Evolutionary conservation across 2,797 vertebrate genomes (phyloP).

Genomic region (Xiphorhynchus erythropygius): DNA sequence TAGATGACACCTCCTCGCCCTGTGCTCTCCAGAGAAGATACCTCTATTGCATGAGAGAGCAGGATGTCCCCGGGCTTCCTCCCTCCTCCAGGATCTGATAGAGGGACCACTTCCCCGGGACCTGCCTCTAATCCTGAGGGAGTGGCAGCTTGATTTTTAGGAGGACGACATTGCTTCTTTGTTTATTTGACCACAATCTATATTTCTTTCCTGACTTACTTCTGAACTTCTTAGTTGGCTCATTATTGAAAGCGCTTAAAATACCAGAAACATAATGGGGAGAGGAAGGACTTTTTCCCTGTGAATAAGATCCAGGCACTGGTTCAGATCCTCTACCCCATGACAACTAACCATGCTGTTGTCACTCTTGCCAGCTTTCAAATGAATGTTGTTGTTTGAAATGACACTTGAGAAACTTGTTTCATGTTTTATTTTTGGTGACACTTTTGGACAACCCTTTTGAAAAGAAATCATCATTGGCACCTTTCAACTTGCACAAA

Average conservation of each 20-base stretch:
- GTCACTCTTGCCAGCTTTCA: conserved; percentile 13
- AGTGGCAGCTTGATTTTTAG: neutral
- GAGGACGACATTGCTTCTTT: neutral
- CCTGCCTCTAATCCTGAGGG: neutral
- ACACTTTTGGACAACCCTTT: conserved; percentile 38
- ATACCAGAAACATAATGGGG: neutral
- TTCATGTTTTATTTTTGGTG: conserved; percentile 55
- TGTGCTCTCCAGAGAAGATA: neutral
- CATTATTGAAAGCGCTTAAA: neutral
- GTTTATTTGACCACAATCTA: neutral
- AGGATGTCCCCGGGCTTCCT: rapidly evolving
- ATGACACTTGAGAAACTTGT: conserved; percentile 26
- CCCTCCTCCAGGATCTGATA: neutral
- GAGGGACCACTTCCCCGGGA: neutral
- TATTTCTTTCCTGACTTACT: neutral
- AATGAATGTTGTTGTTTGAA: conserved; percentile 31
- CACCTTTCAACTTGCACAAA: conserved; percentile 41
- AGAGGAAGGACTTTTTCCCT: conserved; percentile 45
- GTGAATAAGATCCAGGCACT: conserved; percentile 48
- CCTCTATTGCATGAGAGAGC: neutral
- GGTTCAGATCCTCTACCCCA: conserved; percentile 34
- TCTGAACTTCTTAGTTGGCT: neutral
- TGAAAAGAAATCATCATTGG: conserved; percentile 27
- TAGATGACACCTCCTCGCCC: neutral
- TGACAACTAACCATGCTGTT: neutral